A percentile compares a stretch with the other conserved stretches of the same genome.
phyloP scores from a whole-genome alignment of 2,113 vertebrate species.

The Numida meleagris region DNA sequence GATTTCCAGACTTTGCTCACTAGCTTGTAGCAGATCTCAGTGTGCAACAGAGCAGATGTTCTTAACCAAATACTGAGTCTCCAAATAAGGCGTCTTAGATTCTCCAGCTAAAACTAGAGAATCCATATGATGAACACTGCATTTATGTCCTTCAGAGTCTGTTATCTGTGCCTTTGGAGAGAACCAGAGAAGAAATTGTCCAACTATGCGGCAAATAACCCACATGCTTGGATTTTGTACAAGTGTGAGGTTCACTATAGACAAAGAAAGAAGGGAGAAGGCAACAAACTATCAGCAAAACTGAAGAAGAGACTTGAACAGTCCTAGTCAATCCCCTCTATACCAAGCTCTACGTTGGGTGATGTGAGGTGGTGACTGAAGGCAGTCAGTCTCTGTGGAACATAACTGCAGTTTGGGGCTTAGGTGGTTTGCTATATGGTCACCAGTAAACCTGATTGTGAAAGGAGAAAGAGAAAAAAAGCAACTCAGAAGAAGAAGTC shows the following conservation, averaged over 20 bases:
- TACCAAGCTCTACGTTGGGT: not conserved
- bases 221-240: not conserved
- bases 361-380: not conserved
- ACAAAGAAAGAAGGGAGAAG: not conserved
- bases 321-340: not conserved
- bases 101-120: not conserved
- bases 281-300: not conserved
- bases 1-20: not conserved
- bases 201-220: not conserved
- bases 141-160: not conserved
- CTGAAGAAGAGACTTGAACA: not conserved
- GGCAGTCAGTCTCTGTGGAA: not conserved
- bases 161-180: not conserved
- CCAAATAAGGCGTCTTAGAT: not conserved
- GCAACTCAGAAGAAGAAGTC: not conserved
- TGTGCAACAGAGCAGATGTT: not conserved
- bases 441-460: not conserved
- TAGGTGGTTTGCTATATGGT: not conserved
- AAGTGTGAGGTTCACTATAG: not conserved
- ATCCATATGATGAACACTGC: not conserved
- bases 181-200: not conserved
- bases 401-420: not conserved
- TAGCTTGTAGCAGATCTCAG: not conserved
- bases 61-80: not conserved
- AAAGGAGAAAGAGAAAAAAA: not conserved